Evolutionary conservation across 2,888 invertebrate species (phyloP), one percentile per base, ranked within the genome.

Genomic region (Cremastinae sp.): DNA sequence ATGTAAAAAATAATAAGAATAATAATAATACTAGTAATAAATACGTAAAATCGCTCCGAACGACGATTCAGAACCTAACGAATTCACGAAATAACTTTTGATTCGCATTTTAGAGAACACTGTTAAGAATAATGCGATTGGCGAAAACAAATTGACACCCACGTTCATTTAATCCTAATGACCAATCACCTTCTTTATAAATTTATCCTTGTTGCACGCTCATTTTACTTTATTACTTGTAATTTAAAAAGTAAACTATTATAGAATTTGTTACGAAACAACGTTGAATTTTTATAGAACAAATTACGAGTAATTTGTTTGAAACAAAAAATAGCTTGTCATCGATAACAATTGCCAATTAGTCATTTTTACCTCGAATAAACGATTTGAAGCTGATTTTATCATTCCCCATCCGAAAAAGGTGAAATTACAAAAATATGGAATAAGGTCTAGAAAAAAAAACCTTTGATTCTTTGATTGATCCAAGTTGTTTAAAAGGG

Each of bases 1-100:
- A 77, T 74, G 79, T 75, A 71, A 75, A 53, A 62, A 45, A 10
- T 51, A 56, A 65, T 45, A 18, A 36, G 34, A 9, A 51, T 2
- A 43, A 45, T 36, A 36, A 51, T 14, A 20, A 62, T 9, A 12
- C n/a, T n/a, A 41, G 9, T n/a, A 41, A 12, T 12, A 41, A 9
- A 41, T 12, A 16, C 45, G 58, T 70, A 54, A 22, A 28, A 61
- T 61, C 54, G 64, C 61, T 43, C 45, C 45, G 28, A 62, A 56
- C 34, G 75, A 71, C 72, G 56, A 62, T 66, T 65, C 43, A 54
- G 58, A 66, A 56, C 51, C 36, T 72, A 53, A 70, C 58, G 22
- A 65, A 75, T 61, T 65, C 59, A 59, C 58, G 20, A 49, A 51
- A 53, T 59, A 75, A 22, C 59, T 70, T 51, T 65, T 70, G 47